Percentiles rank a stretch among this genome's conserved stretches.
Conservation (phyloP, 2,113 vertebrate species). For the Laticauda colubrina region DNA sequence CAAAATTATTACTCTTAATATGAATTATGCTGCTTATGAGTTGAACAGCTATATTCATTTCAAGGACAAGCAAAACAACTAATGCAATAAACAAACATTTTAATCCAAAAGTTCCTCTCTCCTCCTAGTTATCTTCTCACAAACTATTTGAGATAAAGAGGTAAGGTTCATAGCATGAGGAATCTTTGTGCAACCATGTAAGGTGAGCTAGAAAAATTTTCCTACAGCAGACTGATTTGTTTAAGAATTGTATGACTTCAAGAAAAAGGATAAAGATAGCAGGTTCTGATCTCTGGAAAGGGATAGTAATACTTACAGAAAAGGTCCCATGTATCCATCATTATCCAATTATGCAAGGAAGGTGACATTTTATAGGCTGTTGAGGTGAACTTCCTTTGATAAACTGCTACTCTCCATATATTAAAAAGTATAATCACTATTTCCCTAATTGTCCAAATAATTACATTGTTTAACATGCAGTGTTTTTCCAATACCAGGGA, state of each 20-base stretch:
- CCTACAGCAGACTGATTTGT: neutral
- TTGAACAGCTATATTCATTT: neutral
- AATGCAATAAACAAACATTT: neutral
- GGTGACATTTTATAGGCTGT: neutral
- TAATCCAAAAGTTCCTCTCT: neutral
- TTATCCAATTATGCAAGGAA: neutral
- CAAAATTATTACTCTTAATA: neutral
- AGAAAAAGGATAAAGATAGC: neutral
- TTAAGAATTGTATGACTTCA: neutral
- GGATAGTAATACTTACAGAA: neutral
- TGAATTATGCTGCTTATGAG: neutral
- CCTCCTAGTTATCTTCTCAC: neutral
- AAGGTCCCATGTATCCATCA: neutral
- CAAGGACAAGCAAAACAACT: neutral
- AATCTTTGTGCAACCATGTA: neutral
- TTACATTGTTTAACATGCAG: neutral
- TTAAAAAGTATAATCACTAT: neutral
- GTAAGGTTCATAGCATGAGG: neutral
- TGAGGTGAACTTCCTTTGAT: neutral
- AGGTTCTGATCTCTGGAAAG: neutral
- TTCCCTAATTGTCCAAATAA: too few species aligned
- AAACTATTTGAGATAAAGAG: neutral
- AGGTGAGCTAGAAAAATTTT: too few species aligned
- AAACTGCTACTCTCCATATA: neutral
- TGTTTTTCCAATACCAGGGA: neutral